Evolutionary conservation across 2,888 invertebrate genomes (phyloP).

Genomic region (Drosophila mimica): DNA sequence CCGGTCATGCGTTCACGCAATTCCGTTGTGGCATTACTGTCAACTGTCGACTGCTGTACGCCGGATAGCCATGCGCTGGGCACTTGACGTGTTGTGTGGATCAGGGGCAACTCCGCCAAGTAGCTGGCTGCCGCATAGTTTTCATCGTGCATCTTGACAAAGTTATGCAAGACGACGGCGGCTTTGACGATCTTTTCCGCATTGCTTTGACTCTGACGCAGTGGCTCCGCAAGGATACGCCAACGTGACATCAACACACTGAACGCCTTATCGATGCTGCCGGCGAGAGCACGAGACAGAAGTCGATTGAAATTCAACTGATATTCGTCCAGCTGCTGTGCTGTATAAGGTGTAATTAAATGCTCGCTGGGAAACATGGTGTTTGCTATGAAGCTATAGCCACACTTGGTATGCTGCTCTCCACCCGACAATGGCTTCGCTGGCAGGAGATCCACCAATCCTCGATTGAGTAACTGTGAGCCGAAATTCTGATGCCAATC

Average conservation of each 20-base stretch:
- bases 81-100: neutral
- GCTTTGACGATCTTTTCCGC: conserved; percentile 26
- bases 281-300: conserved; percentile 6
- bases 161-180: conserved; percentile 36
- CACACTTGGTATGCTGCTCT: neutral
- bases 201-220: conserved; percentile 20
- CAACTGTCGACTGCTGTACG: neutral
- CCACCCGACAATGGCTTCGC: neutral
- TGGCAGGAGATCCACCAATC: conserved; percentile 4
- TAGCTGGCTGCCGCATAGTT: conserved; percentile 15
- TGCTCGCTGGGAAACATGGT: conserved; percentile 16
- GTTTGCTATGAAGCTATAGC: conserved; percentile 31
- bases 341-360: conserved; percentile 13
- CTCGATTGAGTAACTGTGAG: conserved; percentile 9
- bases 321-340: neutral
- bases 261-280: conserved; percentile 36
- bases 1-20: conserved; percentile 18
- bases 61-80: conserved; percentile 6
- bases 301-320: conserved; percentile 26
- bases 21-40: neutral
- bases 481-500: conserved; percentile 41
- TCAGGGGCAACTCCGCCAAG: conserved; percentile 8
- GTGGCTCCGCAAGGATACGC: conserved; percentile 28
- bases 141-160: conserved; percentile 33
- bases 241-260: conserved; percentile 25